Evolutionary conservation across 1,140 invertebrate genomes (phyloP).

Genomic region (Calosoma granatense): DNA sequence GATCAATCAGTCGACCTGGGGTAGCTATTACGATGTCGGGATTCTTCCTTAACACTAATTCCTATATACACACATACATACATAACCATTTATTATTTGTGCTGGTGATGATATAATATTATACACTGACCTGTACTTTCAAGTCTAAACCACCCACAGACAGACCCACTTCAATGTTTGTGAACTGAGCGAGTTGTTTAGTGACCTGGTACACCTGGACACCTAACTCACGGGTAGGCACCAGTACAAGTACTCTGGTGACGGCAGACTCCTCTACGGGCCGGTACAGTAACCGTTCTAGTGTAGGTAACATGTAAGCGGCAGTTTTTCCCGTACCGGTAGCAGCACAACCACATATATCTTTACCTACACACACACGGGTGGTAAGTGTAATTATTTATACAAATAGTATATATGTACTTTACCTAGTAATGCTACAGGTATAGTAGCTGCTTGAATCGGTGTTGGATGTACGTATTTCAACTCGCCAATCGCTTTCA

Average conservation of each 20-base stretch:
- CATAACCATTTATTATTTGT: too few relatives aligned
- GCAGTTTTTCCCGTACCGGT: constrained; percentile 98
- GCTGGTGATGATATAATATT: neutral
- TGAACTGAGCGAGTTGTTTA: constrained; percentile 81
- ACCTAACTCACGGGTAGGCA: constrained; percentile 93
- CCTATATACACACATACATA: constrained; percentile 39
- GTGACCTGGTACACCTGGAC: constrained; percentile 89
- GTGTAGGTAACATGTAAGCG: constrained; percentile 94
- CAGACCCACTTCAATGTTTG: constrained; percentile 67
- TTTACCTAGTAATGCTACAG: constrained; percentile 70
- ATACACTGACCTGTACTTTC: constrained; percentile 55
- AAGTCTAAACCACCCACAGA: constrained; percentile 90
- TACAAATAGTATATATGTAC: neutral
- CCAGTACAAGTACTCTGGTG: constrained; percentile 84
- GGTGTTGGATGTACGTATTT: constrained; percentile 92
- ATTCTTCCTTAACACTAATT: constrained; percentile 74
- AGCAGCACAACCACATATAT: constrained; percentile 92
- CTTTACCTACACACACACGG: constrained; percentile 49
- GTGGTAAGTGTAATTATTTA: neutral
- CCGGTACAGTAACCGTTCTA: constrained; percentile 85
- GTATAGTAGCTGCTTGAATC: constrained; percentile 91
- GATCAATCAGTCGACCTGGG: constrained; percentile 94
- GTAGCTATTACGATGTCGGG: constrained; percentile 98
- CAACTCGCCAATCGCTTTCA: constrained; percentile 79
- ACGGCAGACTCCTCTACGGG: constrained; percentile 48